phyloP scores from a whole-genome alignment of 2,113 vertebrate species.

The Diglossa brunneiventris region DNA sequence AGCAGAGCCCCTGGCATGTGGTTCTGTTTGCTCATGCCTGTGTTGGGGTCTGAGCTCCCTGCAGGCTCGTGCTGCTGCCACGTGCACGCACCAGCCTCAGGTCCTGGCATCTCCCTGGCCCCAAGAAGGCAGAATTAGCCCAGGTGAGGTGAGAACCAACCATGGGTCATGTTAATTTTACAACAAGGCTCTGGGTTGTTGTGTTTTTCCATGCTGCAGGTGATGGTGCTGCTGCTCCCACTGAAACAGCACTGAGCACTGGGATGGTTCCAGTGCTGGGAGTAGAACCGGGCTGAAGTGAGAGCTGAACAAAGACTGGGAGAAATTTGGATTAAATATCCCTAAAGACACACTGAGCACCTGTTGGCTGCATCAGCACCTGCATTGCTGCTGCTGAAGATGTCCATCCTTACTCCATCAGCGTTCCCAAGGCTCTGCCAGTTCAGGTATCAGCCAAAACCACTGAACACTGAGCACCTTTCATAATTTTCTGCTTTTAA shows the following conservation, averaged over 20 bases:
- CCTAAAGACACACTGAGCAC: background rate
- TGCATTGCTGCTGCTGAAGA: background rate
- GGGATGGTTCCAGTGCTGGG: background rate
- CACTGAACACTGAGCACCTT: constrained; percentile 15
- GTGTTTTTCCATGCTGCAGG: background rate
- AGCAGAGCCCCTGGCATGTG: rapidly evolving
- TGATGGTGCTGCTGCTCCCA: background rate
- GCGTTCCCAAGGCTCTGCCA: background rate
- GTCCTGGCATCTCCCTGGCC: background rate
- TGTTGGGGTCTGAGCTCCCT: rapidly evolving
- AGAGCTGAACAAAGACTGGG: background rate
- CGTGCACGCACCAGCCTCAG: rapidly evolving
- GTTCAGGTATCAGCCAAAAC: constrained; percentile 25
- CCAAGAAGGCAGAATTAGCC: background rate
- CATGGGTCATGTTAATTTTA: background rate
- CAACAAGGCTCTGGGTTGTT: background rate
- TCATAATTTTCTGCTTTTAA: constrained; percentile 23
- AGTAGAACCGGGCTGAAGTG: background rate
- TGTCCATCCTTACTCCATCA: background rate
- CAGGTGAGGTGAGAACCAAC: background rate
- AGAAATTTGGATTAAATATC: constrained; percentile 6
- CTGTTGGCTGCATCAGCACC: constrained; percentile 47
- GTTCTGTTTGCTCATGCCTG: rapidly evolving
- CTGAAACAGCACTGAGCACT: rapidly evolving
- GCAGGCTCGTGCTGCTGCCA: background rate